Base-by-base conservation (phyloP, 2,113 vertebrate genomes). In the Apteryx owenii region DNA sequence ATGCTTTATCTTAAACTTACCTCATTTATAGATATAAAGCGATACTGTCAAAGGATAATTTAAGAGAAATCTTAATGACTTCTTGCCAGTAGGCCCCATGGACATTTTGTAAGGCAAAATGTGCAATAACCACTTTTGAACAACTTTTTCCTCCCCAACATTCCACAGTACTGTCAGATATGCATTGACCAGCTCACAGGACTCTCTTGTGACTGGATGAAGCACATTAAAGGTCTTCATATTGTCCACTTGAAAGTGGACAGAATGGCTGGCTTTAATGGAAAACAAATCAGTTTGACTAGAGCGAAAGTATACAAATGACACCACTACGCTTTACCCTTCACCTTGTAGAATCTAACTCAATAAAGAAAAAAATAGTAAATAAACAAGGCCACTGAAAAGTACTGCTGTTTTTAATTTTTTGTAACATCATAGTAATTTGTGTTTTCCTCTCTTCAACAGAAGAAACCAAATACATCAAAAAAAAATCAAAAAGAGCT, bases 61-160 rank as follows among this genome's bases (percentile, higher is more conserved):
- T 25, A 69, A n/a, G 38, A 42, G 31, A 65, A 51, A 80, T 33
- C 7, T 22, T 46, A 54, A 64, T 48, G 36, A 46, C 3, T 25
- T 44, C 7, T 66, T 36, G 11, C 16, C 29, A 53, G 18, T 14
- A 48, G 58, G 38, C 2, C 1, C 0, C 19, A 44, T 1, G 44
- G 29, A 62, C 28, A 29, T 42, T 68, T 79, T 60, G 46, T 58
- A 76, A 78, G 16, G 31, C 28, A 56, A 85, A 76, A 58, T 2
- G 7, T 33, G 17, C 60, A 40, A 23, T 18, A 12, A 73, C 12
- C 1, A 4, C 10, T 73, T 69, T 33, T 38, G 4, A 90, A 19
- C 7, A 60, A 58, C 17, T n/a, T 78, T 48, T 46, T 77, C 40
- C 10, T 50, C 3, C 11, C 21, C 1, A 1, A 7, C 7, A 40